Percentiles rank a stretch among this genome's conserved stretches.
Conservation (phyloP, 2,797 vertebrate species). For the Zalophus californianus region DNA sequence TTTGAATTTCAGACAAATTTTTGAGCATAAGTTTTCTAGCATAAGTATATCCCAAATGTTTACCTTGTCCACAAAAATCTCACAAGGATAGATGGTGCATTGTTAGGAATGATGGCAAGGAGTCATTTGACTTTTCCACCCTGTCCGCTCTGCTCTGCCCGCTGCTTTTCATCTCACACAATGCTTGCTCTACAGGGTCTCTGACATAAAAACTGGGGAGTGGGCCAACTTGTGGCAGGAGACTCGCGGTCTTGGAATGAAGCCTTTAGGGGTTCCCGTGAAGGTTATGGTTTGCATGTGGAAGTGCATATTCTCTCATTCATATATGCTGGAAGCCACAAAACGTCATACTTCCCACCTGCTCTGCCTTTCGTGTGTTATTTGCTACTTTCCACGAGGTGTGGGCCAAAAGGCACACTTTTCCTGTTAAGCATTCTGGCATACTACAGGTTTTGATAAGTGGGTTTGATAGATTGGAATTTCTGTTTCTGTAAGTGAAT, state of each 20-base stretch:
- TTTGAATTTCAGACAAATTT: not conserved
- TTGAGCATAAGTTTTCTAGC: not conserved
- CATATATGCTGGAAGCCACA: not conserved
- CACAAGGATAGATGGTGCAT: not conserved
- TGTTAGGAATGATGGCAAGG: not conserved
- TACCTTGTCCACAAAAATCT: not conserved
- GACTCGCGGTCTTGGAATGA: not conserved
- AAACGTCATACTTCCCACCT: not conserved
- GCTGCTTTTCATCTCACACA: not conserved
- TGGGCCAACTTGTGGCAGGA: not conserved
- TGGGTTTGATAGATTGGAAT: not conserved
- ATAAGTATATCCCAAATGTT: not conserved
- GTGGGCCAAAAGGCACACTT: not conserved
- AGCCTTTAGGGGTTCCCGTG: not conserved
- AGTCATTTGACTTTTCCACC: not conserved
- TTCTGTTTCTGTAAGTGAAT: slow-evolving; percentile 44
- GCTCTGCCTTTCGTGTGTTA: not conserved
- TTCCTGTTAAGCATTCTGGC: not conserved
- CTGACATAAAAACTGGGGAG: not conserved
- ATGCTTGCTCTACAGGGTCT: not conserved
- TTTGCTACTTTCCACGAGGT: slow-evolving; percentile 44
- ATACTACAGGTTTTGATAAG: not conserved
- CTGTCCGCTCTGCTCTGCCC: not conserved
- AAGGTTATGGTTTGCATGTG: not conserved
- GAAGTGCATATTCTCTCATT: not conserved